These are phyloP conservation scores for Gymnopithys bicolor DNA, from an alignment of 2,797 vertebrate species.

Conservation along the genomic window DNA sequence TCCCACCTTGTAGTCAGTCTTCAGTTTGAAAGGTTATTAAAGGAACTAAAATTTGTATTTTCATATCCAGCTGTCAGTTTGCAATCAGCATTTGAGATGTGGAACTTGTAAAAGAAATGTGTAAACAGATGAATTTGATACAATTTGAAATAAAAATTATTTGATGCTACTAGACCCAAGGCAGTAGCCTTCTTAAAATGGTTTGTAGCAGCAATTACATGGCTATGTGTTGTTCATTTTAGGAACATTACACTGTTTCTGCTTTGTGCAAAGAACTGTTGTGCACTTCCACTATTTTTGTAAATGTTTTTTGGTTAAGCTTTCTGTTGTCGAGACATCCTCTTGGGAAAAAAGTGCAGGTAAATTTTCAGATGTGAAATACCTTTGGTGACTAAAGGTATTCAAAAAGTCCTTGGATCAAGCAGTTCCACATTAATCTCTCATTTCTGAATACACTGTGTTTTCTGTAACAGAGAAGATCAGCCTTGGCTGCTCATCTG, in stretches of 20 bases:
- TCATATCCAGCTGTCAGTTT: neutral
- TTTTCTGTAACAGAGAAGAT: neutral
- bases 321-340: neutral
- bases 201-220: neutral
- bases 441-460: neutral
- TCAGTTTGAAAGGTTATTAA: neutral
- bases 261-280: neutral
- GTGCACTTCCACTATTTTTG: neutral
- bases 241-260: neutral
- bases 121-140: neutral
- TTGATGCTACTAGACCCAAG: neutral
- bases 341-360: neutral
- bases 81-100: neutral
- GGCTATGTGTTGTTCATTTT: neutral
- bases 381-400: neutral
- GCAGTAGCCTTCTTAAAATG: neutral
- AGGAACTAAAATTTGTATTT: neutral
- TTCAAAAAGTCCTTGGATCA: neutral
- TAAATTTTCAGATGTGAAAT: neutral
- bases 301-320: neutral
- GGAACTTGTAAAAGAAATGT: neutral
- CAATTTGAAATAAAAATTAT: conserved; percentile 8
- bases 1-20: neutral
- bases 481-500: neutral
- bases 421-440: neutral